Evolutionary conservation across 2,888 invertebrate species (phyloP), one percentile per base, ranked within the genome.

Genomic region (Drosophila paracracens): DNA sequence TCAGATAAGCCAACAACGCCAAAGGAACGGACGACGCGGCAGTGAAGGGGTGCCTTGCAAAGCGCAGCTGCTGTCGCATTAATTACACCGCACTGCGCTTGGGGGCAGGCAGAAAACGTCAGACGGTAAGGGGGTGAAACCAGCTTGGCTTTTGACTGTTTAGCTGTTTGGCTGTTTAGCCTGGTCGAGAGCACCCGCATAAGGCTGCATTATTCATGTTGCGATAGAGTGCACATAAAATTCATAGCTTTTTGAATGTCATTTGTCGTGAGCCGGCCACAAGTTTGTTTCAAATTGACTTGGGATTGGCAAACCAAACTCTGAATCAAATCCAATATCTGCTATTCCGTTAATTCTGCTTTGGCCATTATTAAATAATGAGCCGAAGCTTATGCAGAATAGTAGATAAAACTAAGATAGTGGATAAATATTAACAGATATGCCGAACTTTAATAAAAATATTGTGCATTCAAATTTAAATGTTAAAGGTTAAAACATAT

Each of bases 41-140:
- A 10, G 38, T 18, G 27, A n/a, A 29, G 56, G 71, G 74, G 66
- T 56, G 71, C 61, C 52, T 79, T 64, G 83, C 76, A 81, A 83
- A 80, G 80, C 88, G 83, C 86, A 87, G 89, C 89, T 87, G 86
- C 89, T 88, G 83, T 73, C 79, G 89, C 89, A 87, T 89, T 87
- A 87, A 87, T 87, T 89, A 87, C 89, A 88, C 78, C 61, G 65
- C 72, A 73, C 62, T 74, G 73, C 68, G 64, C 72, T 66, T 57
- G 38, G 63, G 48, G 71, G 63, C 74, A 67, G 43, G 63, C 21
- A 64, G 63, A 13, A 56, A 51, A 57, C 36, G 40, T n/a, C 35
- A 53, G 54, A 52, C 57, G 43, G 25, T 21, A 13, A 0, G 60
- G 54, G 57, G 62, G 60, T 13, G 54, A 72, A 79, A 86, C 89